These are phyloP conservation scores for Gnathonemus echidnorhynchus DNA, from an alignment of 2,113 vertebrate genomes.

Conservation along the genomic window DNA sequence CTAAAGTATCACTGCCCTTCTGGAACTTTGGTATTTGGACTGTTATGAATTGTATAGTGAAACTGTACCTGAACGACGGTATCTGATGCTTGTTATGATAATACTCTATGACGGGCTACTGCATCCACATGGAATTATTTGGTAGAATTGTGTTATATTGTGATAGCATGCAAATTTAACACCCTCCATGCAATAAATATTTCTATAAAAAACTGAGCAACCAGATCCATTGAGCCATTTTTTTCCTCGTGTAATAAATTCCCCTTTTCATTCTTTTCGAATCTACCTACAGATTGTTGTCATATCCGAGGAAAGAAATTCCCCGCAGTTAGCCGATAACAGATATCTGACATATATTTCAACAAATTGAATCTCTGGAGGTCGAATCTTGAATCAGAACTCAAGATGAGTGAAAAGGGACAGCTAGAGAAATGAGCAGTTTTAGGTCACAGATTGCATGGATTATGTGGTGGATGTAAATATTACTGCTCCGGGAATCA, in stretches of 20 bases:
- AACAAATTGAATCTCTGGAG: background rate
- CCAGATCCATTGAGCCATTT: background rate
- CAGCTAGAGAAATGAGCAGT: background rate
- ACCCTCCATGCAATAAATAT: conserved; percentile 90
- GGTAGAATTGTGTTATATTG: conserved; percentile 77
- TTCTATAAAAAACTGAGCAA: conserved; percentile 68
- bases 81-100: conserved; percentile 70
- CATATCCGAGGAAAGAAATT: background rate
- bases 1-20: conserved; percentile 69
- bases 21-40: conserved; percentile 68
- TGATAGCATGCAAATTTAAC: conserved; percentile 93
- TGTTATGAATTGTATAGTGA: conserved; percentile 65
- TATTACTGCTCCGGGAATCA: background rate
- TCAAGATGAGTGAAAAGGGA: background rate
- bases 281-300: background rate
- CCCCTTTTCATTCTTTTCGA: background rate
- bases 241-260: background rate
- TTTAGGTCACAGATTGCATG: background rate
- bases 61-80: conserved; percentile 70
- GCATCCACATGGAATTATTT: conserved; percentile 78
- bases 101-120: conserved; percentile 66
- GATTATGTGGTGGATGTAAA: background rate
- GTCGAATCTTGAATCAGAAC: background rate
- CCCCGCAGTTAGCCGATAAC: background rate
- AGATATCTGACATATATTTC: background rate